Base-by-base conservation (phyloP, 2,113 vertebrate genomes). In the Theristicus caerulescens region DNA sequence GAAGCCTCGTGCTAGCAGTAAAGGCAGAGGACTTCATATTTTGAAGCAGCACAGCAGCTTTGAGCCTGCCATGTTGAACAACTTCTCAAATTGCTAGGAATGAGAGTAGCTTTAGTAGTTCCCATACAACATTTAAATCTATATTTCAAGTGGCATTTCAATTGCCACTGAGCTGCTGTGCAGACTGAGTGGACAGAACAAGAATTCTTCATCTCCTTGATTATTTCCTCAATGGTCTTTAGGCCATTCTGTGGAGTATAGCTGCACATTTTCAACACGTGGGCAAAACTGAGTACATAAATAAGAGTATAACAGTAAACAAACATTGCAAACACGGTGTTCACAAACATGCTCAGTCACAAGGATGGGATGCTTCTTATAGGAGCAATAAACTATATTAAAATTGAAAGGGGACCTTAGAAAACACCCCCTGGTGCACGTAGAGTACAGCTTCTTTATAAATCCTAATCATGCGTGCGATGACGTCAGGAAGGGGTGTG, bases 401-500 rank as follows among this genome's bases (percentile, higher is more conserved):
- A 89, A 91, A 65, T 26, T 44, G 34, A 81, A 71, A 77, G 5
- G 9, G 8, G 32, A 66, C 15, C 15, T 69, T 62, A 57, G 40
- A 86, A 72, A 78, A n/a, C 10, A 15, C 21, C 22, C 10, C 15
- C 19, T 54, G 12, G 8, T 62, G 11, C 1, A 9, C 12, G 8
- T 67, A 9, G 9, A 55, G 9, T 7, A 66, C 34, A 79, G 3
- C 16, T 76, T 58, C 51, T 40, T 69, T 59, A 40, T 40, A 83
- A 76, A 79, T n/a, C 32, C 16, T 51, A 29, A 59, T 36, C 22
- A 20, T 6, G 2, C 1, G 3, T 11, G 4, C 0, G 0, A 3
- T 46, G 52, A n/a, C n/a, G 24, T 46, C 2, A 0, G 44, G 6
- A 2, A 86, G 12, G 6, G 8, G 4, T 29, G 19, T n/a, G 36